phyloP scores from a whole-genome alignment of 2,113 vertebrate species.

The Boulengeromyrus knoepffleri region DNA sequence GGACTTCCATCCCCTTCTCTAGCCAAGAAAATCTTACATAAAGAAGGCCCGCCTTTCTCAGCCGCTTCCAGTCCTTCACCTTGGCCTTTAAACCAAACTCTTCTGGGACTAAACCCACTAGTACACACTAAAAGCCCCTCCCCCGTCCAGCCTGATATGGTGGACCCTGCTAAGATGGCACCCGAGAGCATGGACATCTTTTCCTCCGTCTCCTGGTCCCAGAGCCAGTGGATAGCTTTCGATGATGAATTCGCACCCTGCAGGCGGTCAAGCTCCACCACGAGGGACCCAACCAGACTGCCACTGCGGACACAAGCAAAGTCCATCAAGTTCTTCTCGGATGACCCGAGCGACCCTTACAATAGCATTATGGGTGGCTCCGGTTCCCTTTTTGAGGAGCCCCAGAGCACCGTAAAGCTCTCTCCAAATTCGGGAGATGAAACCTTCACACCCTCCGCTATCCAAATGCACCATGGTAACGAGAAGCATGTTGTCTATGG shows the following conservation, averaged over 20 bases:
- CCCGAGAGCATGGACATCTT: constrained; percentile 49
- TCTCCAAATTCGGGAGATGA: constrained; percentile 54
- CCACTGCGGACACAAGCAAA: constrained; percentile 41
- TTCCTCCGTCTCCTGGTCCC: constrained; percentile 53
- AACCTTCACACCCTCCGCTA: constrained; percentile 51
- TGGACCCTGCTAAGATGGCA: constrained; percentile 29
- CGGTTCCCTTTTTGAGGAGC: constrained; percentile 53
- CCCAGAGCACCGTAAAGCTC: constrained; percentile 44
- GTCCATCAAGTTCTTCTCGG: constrained; percentile 53
- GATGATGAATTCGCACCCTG: constrained; percentile 52
- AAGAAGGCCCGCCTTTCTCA: constrained; percentile 36
- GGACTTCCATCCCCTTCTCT: constrained; percentile 54
- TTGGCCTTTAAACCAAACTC: constrained; percentile 57
- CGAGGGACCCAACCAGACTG: constrained; percentile 51
- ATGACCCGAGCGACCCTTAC: constrained; percentile 57
- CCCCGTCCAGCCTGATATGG: constrained; percentile 46
- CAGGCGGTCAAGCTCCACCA: constrained; percentile 38
- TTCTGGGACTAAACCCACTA: constrained; percentile 53
- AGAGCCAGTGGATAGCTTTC: constrained; percentile 73
- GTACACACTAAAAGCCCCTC: constrained; percentile 57
- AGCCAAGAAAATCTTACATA: constrained; percentile 53
- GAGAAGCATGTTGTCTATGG: constrained; percentile 44
- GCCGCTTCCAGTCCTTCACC: constrained; percentile 52
- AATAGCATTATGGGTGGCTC: constrained; percentile 43
- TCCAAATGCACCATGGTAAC: constrained; percentile 66